A percentile compares a stretch with the other conserved stretches of the same genome.
Conservation (phyloP, 2,888 invertebrate species). For the Girardia tigrina region DNA sequence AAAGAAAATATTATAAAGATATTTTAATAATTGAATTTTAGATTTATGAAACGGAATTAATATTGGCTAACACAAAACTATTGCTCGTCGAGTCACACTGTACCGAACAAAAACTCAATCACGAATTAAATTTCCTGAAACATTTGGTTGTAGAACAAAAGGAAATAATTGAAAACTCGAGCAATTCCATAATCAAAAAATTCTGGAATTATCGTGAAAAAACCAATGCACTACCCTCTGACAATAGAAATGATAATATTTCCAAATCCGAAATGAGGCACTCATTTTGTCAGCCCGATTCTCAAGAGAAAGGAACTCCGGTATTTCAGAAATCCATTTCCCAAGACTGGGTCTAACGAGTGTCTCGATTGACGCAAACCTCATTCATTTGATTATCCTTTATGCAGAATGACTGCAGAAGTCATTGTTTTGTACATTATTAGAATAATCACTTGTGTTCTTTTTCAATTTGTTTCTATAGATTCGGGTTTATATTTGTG, state of each 20-base stretch:
- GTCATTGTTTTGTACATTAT: too few species aligned
- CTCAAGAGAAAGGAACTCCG: not conserved
- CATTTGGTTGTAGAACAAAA: not conserved
- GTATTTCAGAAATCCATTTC: not conserved
- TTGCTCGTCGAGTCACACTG: conserved; percentile 93
- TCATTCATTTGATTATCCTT: too few species aligned
- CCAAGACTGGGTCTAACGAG: conserved; percentile 12
- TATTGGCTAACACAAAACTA: conserved; percentile 85
- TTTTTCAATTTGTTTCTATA: too few species aligned
- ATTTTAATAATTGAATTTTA: too few species aligned
- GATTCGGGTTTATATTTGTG: too few species aligned
- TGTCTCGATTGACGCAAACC: too few species aligned
- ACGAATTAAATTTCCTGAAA: conserved; percentile 46
- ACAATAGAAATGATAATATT: not conserved
- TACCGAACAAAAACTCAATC: conserved; percentile 75
- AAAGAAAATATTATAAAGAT: too few species aligned
- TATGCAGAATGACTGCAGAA: too few species aligned
- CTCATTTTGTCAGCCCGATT: not conserved
- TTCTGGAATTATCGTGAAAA: not conserved
- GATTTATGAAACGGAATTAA: conserved; percentile 70
- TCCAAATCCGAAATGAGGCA: not conserved
- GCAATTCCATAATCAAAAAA: not conserved
- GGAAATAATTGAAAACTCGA: conserved; percentile 1
- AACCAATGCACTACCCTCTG: not conserved
- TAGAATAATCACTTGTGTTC: too few species aligned